A percentile compares a stretch with the other conserved stretches of the same genome.
Evolutionary conservation across 2,888 invertebrate species (phyloP).

Genomic region (Cepaea hortensis): DNA sequence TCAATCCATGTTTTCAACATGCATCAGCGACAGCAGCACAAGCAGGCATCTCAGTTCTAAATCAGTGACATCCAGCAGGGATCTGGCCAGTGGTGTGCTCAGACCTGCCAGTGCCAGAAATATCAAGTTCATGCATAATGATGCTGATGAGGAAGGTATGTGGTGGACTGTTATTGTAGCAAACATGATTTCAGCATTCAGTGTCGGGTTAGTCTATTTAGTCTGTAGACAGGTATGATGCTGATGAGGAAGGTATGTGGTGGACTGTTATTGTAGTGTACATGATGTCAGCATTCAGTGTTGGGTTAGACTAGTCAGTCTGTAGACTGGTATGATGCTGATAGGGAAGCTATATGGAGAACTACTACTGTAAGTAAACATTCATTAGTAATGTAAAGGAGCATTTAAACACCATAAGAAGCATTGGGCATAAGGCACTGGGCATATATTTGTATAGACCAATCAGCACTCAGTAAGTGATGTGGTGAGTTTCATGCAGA

Average conservation of each 20-base stretch:
- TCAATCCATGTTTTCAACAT: slow-evolving; percentile 73
- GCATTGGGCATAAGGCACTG: no score
- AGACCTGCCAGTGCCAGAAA: slow-evolving; percentile 47
- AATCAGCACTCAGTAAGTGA: no score
- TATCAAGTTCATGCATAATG: slow-evolving; percentile 35
- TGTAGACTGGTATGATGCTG: no score
- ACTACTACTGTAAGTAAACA: no score
- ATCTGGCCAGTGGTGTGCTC: slow-evolving; percentile 39
- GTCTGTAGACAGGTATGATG: slow-evolving; percentile 4
- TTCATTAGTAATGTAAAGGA: no score
- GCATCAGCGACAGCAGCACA: slow-evolving; percentile 61
- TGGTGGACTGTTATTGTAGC: not conserved
- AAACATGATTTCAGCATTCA: not conserved
- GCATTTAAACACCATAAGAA: no score
- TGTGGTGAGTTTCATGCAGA: no score
- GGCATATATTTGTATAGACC: no score
- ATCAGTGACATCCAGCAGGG: slow-evolving; percentile 37
- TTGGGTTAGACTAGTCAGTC: no score
- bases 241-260: slow-evolving; percentile 25
- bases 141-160: slow-evolving; percentile 32
- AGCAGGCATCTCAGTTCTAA: not conserved
- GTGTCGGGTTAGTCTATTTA: not conserved
- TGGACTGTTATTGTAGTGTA: not conserved
- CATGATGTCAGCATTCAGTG: not conserved
- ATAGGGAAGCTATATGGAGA: no score